Conservation (phyloP, 2,797 vertebrate species). For the Catharus ustulatus region DNA sequence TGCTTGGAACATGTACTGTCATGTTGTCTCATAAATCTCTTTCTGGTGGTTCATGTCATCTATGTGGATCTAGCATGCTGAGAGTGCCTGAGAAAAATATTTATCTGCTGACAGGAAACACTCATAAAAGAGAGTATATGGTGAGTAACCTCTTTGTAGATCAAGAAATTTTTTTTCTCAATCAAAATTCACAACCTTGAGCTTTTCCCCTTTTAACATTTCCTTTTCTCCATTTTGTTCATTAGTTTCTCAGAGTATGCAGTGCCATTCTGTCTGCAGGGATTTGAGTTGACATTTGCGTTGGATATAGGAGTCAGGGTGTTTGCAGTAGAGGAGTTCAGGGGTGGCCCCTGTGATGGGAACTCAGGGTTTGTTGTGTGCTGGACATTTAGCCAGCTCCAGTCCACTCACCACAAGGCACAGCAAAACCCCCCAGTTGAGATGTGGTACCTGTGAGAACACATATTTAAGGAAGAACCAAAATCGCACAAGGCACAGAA, state of each 20-base stretch:
- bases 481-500: not conserved
- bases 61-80: not conserved
- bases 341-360: accelerated
- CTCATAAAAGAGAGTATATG: not conserved
- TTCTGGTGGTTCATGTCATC: not conserved
- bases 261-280: not conserved
- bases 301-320: not conserved
- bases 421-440: not conserved
- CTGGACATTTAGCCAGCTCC: not conserved
- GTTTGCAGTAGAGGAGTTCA: not conserved
- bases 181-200: not conserved
- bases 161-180: not conserved
- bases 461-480: not conserved
- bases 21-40: not conserved
- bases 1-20: not conserved
- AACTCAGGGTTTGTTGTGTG: not conserved
- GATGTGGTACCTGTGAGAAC: not conserved
- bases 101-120: not conserved
- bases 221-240: not conserved
- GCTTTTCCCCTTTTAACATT: not conserved
- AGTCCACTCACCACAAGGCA: not conserved
- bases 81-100: not conserved
- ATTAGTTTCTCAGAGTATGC: not conserved
- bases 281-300: not conserved
- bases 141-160: not conserved